Percentiles rank a stretch among this genome's conserved stretches.
Conservation (phyloP, 2,113 vertebrate genomes). For the Notiomystis cincta region DNA sequence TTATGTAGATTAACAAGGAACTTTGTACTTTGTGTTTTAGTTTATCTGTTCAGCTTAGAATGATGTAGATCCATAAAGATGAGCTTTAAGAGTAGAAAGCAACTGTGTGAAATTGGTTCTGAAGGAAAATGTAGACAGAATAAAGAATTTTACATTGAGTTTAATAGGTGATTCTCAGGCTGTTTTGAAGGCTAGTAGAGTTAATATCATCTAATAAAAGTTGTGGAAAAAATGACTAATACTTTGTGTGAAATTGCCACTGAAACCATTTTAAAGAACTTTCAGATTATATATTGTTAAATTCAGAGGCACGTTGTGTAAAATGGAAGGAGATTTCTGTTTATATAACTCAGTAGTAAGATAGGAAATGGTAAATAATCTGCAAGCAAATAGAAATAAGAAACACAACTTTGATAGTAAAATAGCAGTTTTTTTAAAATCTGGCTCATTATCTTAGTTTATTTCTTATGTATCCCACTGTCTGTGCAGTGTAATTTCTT, state of each 20-base stretch:
- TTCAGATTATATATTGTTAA: background rate
- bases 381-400: background rate
- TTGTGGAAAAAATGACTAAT: background rate
- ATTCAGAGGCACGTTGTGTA: background rate
- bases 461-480: background rate
- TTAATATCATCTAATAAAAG: background rate
- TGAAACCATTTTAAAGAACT: background rate
- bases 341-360: background rate
- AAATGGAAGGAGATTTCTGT: background rate
- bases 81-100: background rate
- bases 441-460: background rate
- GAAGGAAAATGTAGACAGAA: background rate
- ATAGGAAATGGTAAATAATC: background rate
- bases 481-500: background rate
- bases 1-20: background rate
- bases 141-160: background rate
- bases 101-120: background rate
- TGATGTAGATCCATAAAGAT: background rate
- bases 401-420: background rate
- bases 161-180: background rate
- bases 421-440: background rate
- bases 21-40: background rate
- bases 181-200: background rate
- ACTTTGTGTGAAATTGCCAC: background rate
- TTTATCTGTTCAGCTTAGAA: background rate